These are phyloP conservation scores for Crotalus tigris DNA, from an alignment of 2,113 vertebrate species.

Conservation along the genomic window DNA sequence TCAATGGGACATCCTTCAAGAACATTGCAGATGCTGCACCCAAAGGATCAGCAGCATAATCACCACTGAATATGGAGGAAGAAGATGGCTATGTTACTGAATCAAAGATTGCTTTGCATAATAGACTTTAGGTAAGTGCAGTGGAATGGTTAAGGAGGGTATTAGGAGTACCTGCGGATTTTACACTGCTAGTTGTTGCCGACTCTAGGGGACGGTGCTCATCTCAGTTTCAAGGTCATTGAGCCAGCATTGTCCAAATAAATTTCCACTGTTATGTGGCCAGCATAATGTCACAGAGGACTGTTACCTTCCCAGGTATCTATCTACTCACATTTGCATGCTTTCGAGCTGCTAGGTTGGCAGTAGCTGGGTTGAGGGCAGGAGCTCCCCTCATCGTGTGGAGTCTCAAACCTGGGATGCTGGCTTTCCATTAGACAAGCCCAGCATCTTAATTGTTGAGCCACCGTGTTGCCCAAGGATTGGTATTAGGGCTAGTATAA, in stretches of 20 bases:
- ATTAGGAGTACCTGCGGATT: background rate
- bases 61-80: background rate
- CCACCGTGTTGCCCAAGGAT: background rate
- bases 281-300: background rate
- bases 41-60: background rate
- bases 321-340: background rate
- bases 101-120: background rate
- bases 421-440: background rate
- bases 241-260: background rate
- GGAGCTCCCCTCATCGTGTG: background rate
- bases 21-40: background rate
- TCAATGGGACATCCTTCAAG: constrained; percentile 19
- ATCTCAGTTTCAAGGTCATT: background rate
- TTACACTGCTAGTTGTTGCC: background rate
- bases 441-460: background rate
- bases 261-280: background rate
- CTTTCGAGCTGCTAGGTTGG: background rate
- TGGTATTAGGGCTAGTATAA: background rate
- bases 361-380: background rate
- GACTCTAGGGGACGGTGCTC: background rate
- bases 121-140: background rate
- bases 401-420: background rate
- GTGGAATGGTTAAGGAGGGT: background rate
- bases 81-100: background rate
- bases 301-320: background rate